A percentile compares a stretch with the other conserved stretches of the same genome.
Conservation (phyloP, 2,888 invertebrate genomes). For the Chymomyza caudatula region DNA sequence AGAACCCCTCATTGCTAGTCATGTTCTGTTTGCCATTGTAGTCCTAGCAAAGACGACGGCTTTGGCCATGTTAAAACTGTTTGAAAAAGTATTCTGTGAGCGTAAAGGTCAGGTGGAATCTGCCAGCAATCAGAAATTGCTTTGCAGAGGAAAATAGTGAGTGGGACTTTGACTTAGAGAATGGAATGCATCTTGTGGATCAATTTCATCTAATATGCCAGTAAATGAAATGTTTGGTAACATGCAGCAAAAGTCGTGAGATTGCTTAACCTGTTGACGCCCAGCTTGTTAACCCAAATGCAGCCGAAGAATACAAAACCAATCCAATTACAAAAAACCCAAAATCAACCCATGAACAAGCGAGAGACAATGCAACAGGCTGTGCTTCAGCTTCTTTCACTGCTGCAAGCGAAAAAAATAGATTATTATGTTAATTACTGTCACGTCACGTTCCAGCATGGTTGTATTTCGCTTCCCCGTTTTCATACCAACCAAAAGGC, state of each 20-base stretch:
- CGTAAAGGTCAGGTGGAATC: no score
- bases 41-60: no score
- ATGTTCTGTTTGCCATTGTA: background rate
- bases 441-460: slow-evolving; percentile 49
- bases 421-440: slow-evolving; percentile 69
- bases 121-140: background rate
- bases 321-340: background rate
- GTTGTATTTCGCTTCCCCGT: background rate
- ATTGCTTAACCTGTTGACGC: slow-evolving; percentile 54
- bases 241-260: slow-evolving; percentile 44
- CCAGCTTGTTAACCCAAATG: slow-evolving; percentile 63
- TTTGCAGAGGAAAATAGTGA: background rate
- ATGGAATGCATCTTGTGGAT: no score
- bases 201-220: slow-evolving; percentile 48
- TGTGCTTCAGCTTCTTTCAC: slow-evolving; percentile 32
- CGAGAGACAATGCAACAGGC: slow-evolving; percentile 19
- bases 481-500: background rate
- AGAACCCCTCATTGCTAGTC: no score
- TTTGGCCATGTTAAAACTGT: slow-evolving; percentile 25
- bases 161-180: no score
- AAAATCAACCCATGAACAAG: background rate
- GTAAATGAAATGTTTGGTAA: slow-evolving; percentile 39
- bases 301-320: slow-evolving; percentile 7
- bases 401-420: slow-evolving; percentile 47
- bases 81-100: no score